Evolutionary conservation across 2,113 vertebrate genomes (phyloP).

Genomic region (Pseudorhombus dupliciocellatus): DNA sequence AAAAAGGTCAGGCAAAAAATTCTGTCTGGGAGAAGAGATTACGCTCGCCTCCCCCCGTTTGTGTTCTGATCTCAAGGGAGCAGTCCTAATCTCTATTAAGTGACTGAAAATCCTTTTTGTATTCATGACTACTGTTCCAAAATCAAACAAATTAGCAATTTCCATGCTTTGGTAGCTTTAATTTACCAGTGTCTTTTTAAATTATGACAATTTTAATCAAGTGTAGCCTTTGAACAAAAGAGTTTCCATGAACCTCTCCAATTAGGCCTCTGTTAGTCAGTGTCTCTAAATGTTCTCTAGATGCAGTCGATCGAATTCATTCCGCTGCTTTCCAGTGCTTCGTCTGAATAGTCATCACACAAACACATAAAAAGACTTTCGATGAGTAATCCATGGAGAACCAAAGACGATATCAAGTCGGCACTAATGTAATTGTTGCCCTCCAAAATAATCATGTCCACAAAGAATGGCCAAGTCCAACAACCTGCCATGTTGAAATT

Average conservation of each 20-base stretch:
- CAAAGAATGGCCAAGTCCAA: constrained; percentile 24
- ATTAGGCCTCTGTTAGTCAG: not conserved
- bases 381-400: not conserved
- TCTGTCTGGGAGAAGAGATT: constrained; percentile 31
- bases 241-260: not conserved
- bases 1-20: constrained; percentile 1
- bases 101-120: not conserved
- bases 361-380: not conserved
- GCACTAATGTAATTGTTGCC: not conserved
- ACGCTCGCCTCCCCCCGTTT: not conserved
- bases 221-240: too few species aligned
- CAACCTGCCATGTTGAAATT: constrained; percentile 6
- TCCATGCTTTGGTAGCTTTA: too few species aligned
- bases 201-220: too few species aligned
- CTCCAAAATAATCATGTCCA: constrained; percentile 25
- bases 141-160: too few species aligned
- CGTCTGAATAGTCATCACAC: not conserved
- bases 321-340: not conserved
- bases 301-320: not conserved
- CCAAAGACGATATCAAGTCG: too few species aligned
- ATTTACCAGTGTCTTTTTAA: too few species aligned
- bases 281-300: not conserved
- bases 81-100: not conserved
- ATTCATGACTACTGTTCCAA: not conserved
- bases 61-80: too few species aligned